Conservation (phyloP, 2,113 vertebrate genomes). For the Pitta sordida region DNA sequence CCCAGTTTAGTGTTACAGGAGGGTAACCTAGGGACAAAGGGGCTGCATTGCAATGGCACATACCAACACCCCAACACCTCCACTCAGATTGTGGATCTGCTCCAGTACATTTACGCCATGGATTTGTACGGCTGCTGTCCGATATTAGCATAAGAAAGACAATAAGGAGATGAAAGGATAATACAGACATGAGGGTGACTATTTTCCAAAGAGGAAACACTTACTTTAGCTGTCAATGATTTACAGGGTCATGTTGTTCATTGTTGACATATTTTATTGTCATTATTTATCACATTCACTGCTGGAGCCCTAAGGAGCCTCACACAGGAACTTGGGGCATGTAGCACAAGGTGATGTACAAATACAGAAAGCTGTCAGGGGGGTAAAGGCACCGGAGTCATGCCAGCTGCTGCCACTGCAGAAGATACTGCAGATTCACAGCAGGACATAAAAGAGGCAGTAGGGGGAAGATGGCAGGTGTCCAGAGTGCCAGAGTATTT, state of each 20-base stretch:
- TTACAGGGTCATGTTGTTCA: conserved; percentile 45
- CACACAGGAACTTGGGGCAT: background rate
- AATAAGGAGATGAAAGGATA: conserved; percentile 18
- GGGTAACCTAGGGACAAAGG: background rate
- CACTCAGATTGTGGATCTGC: background rate
- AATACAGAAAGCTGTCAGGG: background rate
- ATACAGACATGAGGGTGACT: conserved; percentile 13
- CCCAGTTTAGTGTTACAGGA: background rate
- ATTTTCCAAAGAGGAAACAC: conserved; percentile 44
- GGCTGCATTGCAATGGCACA: background rate
- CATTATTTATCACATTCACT: conserved; percentile 18
- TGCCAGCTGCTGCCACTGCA: conserved; percentile 51
- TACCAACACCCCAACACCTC: background rate
- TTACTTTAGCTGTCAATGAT: conserved; percentile 42
- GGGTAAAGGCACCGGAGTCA: background rate
- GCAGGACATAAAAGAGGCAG: conserved; percentile 53
- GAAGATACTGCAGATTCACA: conserved; percentile 54
- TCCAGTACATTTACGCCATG: background rate
- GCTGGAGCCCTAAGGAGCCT: background rate
- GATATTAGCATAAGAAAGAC: background rate
- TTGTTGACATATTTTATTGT: conserved; percentile 47
- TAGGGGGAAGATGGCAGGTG: conserved; percentile 59
- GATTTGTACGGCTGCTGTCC: background rate
- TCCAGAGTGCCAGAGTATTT: conserved; percentile 53
- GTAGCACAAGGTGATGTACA: conserved; percentile 18